Evolutionary conservation across 2,113 vertebrate genomes (phyloP).

Genomic region (Hirundichthys speculiger): DNA sequence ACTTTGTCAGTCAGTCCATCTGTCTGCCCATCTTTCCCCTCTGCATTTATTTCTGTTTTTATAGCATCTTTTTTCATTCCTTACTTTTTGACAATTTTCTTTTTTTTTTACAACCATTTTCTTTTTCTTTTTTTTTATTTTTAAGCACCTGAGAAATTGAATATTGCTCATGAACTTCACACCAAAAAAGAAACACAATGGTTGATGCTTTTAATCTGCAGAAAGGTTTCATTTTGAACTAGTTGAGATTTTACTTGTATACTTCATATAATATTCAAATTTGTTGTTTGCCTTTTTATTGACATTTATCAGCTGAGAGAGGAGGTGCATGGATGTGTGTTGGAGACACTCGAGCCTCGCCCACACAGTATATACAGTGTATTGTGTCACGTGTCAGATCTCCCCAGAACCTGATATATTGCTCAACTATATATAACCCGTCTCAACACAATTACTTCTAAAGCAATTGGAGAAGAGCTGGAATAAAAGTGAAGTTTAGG

Average conservation of each 20-base stretch:
- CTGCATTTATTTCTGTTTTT: background rate
- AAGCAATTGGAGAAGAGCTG: slow-evolving; percentile 37
- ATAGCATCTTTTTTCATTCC: slow-evolving; percentile 2
- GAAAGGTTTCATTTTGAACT: slow-evolving; percentile 29
- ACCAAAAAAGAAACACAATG: slow-evolving; percentile 65
- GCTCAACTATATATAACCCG: slow-evolving; percentile 35
- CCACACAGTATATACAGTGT: slow-evolving; percentile 28
- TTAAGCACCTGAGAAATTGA: slow-evolving; percentile 55
- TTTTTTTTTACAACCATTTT: slow-evolving; percentile 17
- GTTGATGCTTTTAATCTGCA: slow-evolving; percentile 37
- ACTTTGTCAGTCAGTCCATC: slow-evolving; percentile 38
- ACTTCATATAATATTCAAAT: slow-evolving; percentile 33
- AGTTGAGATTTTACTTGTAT: slow-evolving; percentile 31
- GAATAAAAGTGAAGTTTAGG: slow-evolving; percentile 62
- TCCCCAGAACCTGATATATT: slow-evolving; percentile 6
- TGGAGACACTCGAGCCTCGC: slow-evolving; percentile 18
- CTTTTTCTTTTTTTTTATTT: slow-evolving; percentile 39
- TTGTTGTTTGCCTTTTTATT: slow-evolving; percentile 27
- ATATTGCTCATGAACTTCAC: slow-evolving; percentile 63
- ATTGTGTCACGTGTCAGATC: slow-evolving; percentile 37
- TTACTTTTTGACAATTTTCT: slow-evolving; percentile 21
- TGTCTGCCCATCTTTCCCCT: slow-evolving; percentile 17
- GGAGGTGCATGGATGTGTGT: slow-evolving; percentile 21
- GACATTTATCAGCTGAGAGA: slow-evolving; percentile 16
- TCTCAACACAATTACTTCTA: slow-evolving; percentile 27